Conservation (phyloP, 2,113 vertebrate species). For the Cairina moschata region DNA sequence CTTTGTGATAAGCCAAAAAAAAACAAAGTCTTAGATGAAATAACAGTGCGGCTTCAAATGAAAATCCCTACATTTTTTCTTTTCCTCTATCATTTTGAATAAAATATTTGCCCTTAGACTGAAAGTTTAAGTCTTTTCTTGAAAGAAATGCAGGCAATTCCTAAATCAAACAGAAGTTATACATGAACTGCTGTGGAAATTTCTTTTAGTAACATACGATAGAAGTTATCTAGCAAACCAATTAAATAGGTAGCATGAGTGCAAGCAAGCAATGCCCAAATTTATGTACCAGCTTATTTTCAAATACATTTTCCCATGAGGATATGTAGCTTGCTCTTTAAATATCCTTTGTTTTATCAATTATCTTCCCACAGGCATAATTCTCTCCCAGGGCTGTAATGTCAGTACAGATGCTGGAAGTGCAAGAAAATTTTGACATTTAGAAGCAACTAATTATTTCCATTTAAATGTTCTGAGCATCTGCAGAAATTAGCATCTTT, state of each 20-base stretch:
- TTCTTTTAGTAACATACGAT: background rate
- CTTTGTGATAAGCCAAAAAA: background rate
- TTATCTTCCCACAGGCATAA: constrained; percentile 7
- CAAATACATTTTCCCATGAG: background rate
- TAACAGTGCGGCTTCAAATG: background rate
- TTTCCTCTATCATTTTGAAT: background rate
- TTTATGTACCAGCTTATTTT: constrained; percentile 15
- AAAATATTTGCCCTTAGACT: background rate
- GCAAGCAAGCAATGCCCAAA: background rate
- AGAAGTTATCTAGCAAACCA: background rate
- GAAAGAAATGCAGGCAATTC: background rate
- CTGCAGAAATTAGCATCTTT: constrained; percentile 31
- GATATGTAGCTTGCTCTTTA: constrained; percentile 14
- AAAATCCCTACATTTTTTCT: background rate
- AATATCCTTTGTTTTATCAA: constrained; percentile 26
- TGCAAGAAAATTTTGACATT: constrained; percentile 53
- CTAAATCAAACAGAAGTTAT: background rate
- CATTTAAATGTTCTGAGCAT: background rate
- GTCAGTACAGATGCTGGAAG: constrained; percentile 41
- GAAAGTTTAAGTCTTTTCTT: background rate
- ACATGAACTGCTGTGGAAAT: background rate
- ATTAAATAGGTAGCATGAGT: background rate
- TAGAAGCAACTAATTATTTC: constrained; percentile 33
- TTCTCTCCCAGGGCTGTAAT: constrained; percentile 2
- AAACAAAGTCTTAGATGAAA: background rate